Evolutionary conservation across 2,888 invertebrate species (phyloP).

Genomic region (Drosophila greeni): DNA sequence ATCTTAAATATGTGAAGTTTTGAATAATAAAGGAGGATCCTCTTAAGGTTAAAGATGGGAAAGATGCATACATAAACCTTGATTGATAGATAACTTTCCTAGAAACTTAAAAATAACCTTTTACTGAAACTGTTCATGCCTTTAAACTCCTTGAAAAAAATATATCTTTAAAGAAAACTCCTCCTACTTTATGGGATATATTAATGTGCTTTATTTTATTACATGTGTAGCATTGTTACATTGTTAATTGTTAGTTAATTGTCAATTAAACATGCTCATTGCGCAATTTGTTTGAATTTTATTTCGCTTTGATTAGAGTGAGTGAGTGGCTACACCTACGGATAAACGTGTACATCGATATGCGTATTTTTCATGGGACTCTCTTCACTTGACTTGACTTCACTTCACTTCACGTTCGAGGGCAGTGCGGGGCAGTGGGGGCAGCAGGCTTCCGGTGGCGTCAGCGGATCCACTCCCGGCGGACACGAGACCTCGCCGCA

Average conservation of each 20-base stretch:
- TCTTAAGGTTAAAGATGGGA: neutral
- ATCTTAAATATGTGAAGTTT: constrained; percentile 86
- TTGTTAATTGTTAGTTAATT: constrained; percentile 52
- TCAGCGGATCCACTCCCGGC: constrained; percentile 71
- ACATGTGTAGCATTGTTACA: constrained; percentile 62
- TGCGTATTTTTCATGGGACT: constrained; percentile 51
- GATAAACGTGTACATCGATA: constrained; percentile 65
- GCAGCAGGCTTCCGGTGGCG: constrained; percentile 79
- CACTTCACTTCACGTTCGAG: constrained; percentile 21
- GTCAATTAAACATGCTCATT: constrained; percentile 38
- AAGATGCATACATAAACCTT: neutral
- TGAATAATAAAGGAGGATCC: constrained; percentile 17
- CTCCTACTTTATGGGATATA: constrained; percentile 8
- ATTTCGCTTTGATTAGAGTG: constrained; percentile 34
- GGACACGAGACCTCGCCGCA: constrained; percentile 78
- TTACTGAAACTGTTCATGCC: neutral
- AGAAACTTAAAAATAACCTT: neutral
- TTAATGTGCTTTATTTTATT: constrained; percentile 71
- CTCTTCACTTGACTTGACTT: too few species aligned
- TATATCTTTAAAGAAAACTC: neutral
- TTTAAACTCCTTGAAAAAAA: neutral
- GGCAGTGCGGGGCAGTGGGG: constrained; percentile 75
- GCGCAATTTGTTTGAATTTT: constrained; percentile 14
- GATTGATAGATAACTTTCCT: fast-evolving
- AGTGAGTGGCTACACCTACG: constrained; percentile 65